phyloP scores from a whole-genome alignment of 2,888 invertebrate species.

The Microchrysa polita region DNA sequence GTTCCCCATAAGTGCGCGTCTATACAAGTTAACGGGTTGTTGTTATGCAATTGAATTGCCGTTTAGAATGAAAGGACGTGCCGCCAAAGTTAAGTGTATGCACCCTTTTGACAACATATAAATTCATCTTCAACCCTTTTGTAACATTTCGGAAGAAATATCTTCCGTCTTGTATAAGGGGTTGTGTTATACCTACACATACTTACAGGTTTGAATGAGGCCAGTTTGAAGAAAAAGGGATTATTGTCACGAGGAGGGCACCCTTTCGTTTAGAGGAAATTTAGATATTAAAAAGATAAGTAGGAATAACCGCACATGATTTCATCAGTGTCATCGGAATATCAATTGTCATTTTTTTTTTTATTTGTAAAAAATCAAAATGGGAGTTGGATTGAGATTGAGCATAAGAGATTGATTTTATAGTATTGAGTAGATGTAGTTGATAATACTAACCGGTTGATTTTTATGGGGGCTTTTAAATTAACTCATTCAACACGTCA shows the following conservation, averaged over 20 bases:
- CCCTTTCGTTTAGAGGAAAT: conserved; percentile 3
- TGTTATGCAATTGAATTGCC: conserved; percentile 1
- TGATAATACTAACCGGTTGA: too few relatives aligned
- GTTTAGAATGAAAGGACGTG: conserved; percentile 28
- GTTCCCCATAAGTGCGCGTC: conserved; percentile 6
- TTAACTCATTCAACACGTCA: too few relatives aligned
- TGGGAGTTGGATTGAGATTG: background rate
- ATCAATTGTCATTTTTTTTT: conserved; percentile 2
- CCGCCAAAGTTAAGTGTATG: conserved; percentile 42
- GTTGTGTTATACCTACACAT: too few relatives aligned
- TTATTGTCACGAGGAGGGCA: background rate
- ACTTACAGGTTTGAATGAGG: background rate
- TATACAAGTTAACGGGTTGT: background rate
- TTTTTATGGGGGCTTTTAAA: too few relatives aligned
- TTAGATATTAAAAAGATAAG: conserved; percentile 39
- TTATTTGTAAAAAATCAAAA: background rate
- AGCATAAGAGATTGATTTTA: too few relatives aligned
- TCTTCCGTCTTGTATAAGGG: background rate
- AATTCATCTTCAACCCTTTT: conserved; percentile 29
- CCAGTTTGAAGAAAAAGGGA: background rate
- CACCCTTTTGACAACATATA: conserved; percentile 31
- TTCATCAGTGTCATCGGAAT: conserved; percentile 3
- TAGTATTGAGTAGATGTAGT: too few relatives aligned
- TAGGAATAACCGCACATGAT: conserved; percentile 31
- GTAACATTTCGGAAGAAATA: background rate